Evolutionary conservation across 2,113 vertebrate genomes (phyloP).

Genomic region (Pteropus alecto): DNA sequence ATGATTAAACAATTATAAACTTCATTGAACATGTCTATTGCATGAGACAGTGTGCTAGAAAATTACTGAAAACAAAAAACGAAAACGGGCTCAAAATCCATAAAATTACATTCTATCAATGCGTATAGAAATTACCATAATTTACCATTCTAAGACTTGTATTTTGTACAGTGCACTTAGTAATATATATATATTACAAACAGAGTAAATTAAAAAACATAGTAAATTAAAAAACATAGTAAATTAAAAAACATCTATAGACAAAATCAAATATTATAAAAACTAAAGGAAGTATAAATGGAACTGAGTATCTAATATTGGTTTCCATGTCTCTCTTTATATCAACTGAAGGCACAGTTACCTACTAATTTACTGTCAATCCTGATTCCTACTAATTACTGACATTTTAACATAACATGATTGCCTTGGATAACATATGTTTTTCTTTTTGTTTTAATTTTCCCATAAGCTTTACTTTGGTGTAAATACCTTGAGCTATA

Average conservation of each 20-base stretch:
- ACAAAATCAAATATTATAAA: background rate
- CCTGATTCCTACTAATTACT: background rate
- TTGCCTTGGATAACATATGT: background rate
- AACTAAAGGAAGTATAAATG: background rate
- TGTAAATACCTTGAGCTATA: background rate
- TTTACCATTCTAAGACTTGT: background rate
- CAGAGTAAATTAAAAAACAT: background rate
- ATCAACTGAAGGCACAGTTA: background rate
- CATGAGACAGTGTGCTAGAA: background rate
- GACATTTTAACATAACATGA: background rate
- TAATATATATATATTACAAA: background rate
- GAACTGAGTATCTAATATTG: background rate
- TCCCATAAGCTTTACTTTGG: background rate
- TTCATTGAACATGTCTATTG: background rate
- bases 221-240: background rate
- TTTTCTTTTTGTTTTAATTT: background rate
- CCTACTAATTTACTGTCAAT: background rate
- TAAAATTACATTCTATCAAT: background rate
- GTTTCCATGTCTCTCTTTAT: background rate
- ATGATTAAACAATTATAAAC: background rate
- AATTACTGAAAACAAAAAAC: background rate
- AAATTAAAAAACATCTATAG: background rate
- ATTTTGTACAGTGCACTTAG: background rate
- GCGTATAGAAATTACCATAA: background rate
- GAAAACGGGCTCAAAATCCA: background rate